Conservation (phyloP, 2,797 vertebrate genomes). For the Pipistrellus pipistrellus region DNA sequence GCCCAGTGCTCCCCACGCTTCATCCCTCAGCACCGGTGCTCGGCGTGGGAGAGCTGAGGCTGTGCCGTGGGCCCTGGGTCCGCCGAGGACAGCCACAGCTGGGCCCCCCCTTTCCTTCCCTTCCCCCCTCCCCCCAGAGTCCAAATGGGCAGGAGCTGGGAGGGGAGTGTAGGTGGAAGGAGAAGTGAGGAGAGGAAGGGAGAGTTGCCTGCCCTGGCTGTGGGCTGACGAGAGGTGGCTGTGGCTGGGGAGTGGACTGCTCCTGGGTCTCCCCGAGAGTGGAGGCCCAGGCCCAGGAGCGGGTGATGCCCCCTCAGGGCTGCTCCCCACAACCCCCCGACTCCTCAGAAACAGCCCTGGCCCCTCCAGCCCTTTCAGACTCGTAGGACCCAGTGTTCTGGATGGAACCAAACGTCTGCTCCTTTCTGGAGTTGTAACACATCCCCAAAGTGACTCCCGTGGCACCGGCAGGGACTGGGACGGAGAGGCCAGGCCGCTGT, state of each 20-base stretch:
- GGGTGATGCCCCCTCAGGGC: not conserved
- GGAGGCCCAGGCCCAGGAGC: not conserved
- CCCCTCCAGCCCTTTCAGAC: not conserved
- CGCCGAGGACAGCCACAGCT: not conserved
- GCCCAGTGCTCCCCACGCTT: rapidly evolving
- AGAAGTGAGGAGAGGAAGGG: not conserved
- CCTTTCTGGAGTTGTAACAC: constrained; percentile 24
- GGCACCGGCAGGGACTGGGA: not conserved
- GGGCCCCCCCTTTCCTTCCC: not conserved
- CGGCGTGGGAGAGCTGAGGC: not conserved
- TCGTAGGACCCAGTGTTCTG: constrained; percentile 21
- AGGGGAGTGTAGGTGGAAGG: not conserved
- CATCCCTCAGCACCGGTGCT: rapidly evolving
- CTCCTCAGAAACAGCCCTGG: not conserved
- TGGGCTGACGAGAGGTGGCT: not conserved
- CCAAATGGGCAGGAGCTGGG: not conserved
- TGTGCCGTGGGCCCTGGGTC: not conserved
- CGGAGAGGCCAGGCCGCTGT: not conserved
- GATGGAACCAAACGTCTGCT: constrained; percentile 21
- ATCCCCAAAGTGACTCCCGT: not conserved
- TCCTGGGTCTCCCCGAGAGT: not conserved
- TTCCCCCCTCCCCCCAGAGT: not conserved
- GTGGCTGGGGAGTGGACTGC: not conserved
- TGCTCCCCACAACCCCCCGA: not conserved
- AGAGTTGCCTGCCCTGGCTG: not conserved